phyloP scores from a whole-genome alignment of 1,140 invertebrate genomes.

The Drosophila tani region DNA sequence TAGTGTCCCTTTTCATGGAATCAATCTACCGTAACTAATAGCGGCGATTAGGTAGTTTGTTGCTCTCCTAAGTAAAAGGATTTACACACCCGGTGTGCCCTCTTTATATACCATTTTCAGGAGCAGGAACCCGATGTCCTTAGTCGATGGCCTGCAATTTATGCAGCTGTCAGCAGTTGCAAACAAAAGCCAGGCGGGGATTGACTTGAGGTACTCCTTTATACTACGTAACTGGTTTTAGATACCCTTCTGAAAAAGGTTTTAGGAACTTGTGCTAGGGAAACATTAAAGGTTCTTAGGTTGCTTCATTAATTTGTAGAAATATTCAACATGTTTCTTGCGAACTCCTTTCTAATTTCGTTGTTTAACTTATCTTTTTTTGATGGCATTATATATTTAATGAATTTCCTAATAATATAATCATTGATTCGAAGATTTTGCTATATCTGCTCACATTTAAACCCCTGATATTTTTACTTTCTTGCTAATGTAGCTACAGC shows the following conservation, averaged over 20 bases:
- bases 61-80: slow-evolving; percentile 5
- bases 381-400: background rate
- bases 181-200: slow-evolving; percentile 28
- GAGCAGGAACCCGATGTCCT: slow-evolving; percentile 11
- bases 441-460: too few species aligned
- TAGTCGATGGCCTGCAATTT: slow-evolving; percentile 52
- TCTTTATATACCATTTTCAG: slow-evolving; percentile 4
- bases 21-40: slow-evolving; percentile 38
- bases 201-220: slow-evolving; percentile 10
- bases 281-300: too few species aligned
- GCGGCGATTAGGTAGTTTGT: slow-evolving; percentile 21
- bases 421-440: background rate
- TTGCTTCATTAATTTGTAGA: background rate
- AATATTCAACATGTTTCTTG: too few species aligned
- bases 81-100: slow-evolving; percentile 7
- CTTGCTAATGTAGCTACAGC: background rate
- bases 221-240: background rate
- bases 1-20: slow-evolving; percentile 3
- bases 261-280: background rate
- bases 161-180: slow-evolving; percentile 59
- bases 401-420: background rate
- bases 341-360: too few species aligned
- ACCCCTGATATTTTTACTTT: background rate
- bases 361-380: background rate
- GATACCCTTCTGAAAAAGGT: background rate